phyloP scores from a whole-genome alignment of 2,113 vertebrate genomes.

The Polypterus senegalus region DNA sequence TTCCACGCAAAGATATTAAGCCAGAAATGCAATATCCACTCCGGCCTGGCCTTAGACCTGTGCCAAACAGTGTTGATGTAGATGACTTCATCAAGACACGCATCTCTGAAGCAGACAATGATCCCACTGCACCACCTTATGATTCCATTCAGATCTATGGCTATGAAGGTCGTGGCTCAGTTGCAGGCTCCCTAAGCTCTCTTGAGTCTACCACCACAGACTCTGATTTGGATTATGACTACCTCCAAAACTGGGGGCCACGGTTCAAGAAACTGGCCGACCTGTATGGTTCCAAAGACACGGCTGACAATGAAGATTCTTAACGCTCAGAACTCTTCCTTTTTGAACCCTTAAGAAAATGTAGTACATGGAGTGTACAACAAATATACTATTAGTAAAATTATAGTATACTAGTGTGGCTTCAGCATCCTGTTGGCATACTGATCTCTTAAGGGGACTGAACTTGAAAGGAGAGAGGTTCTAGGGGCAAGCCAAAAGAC shows the following conservation, averaged over 20 bases:
- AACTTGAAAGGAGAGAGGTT: slow-evolving; percentile 6
- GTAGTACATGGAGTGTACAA: slow-evolving; percentile 31
- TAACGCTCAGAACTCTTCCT: slow-evolving; percentile 51
- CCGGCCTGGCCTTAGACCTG: slow-evolving; percentile 64
- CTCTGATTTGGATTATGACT: slow-evolving; percentile 97
- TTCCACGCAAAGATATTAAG: slow-evolving; percentile 93
- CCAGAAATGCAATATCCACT: slow-evolving; percentile 82
- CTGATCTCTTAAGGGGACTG: slow-evolving; percentile 15
- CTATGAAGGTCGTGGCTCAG: slow-evolving; percentile 84
- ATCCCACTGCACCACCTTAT: slow-evolving; percentile 88
- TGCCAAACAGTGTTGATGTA: slow-evolving; percentile 81
- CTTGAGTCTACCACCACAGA: slow-evolving; percentile 92
- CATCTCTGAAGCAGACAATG: slow-evolving; percentile 83
- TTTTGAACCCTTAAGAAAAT: slow-evolving; percentile 21
- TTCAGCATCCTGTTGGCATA: slow-evolving; percentile 24
- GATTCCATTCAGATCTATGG: slow-evolving; percentile 99
- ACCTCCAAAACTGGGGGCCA: slow-evolving; percentile 98
- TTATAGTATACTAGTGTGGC: slow-evolving; percentile 30
- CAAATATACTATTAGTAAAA: slow-evolving; percentile 27
- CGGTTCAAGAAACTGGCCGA: slow-evolving; percentile 97
- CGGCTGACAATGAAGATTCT: slow-evolving; percentile 72
- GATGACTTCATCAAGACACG: slow-evolving; percentile 94
- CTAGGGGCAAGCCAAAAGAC: slow-evolving; percentile 15
- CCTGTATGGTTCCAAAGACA: slow-evolving; percentile 98
- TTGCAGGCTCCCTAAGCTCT: slow-evolving; percentile 91